Evolutionary conservation across 2,797 vertebrate species (phyloP), one percentile per base, ranked within the genome.

Genomic region (Pterois miles): DNA sequence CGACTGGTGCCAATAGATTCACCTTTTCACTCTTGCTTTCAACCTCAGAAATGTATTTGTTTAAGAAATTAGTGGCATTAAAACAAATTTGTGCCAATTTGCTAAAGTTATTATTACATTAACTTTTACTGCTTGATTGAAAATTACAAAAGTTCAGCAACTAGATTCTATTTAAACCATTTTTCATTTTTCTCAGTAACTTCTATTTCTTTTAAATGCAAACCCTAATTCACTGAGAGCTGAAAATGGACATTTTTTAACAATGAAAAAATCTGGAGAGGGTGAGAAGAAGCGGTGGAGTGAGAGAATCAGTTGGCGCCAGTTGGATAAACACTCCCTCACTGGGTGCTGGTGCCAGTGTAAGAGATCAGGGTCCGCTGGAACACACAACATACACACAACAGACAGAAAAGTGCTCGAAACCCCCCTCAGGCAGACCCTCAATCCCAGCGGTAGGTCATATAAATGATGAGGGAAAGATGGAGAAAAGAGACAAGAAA

Each of bases 291-390:
- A 74, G 82, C 6, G 1, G 7, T 11, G 66, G 8, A 74, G 71
- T 81, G 83, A 87, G 73, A 84, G 76, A 88, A 78, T 82, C 66
- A 62, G 59, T 67, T 62, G 70, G 78, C 63, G 29, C 69, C 65
- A 68, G 76, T 72, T 78, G 86, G 77, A 88, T 82, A 87, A 86
- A 86, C 80, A 83, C 54, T 76, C 8, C 2, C 73, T 85, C 71
- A 57, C 66, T 69, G 66, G 84, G 82, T 77, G 86, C 59, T 18
- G 65, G 85, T 89, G 82, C 83, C 85, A 76, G 74, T 80, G 86
- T 68, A 71, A 20, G 65, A 88, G 8, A 83, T 78, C 71, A 60
- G 64, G 67, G 56, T 75, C 72, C 8, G 38, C 54, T 66, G n/a
- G 59, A 66, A 66, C 66, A 69, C 58, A 58, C 71, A n/a, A n/a